Conservation (phyloP, 2,888 invertebrate species). For the Litoditis marina region DNA sequence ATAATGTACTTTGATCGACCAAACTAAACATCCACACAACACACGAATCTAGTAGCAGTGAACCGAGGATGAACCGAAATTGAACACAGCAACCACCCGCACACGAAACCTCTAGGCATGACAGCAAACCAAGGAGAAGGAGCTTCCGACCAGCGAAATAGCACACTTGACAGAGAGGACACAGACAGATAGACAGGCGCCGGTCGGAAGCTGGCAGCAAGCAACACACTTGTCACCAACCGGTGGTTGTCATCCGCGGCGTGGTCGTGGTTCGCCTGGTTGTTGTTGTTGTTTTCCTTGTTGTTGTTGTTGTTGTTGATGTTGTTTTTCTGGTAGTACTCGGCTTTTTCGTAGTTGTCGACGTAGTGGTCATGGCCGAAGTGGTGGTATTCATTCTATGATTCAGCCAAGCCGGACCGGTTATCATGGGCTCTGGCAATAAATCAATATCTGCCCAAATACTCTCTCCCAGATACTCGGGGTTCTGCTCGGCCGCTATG, state of each 20-base stretch:
- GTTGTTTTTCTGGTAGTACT: constrained; percentile 13
- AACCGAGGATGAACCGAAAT: too few relatives aligned
- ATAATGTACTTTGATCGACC: too few relatives aligned
- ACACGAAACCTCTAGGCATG: constrained; percentile 16
- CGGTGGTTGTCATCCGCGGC: constrained; percentile 11
- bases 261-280: constrained; percentile 22
- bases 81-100: constrained; percentile 15
- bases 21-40: too few relatives aligned
- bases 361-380: constrained; percentile 18
- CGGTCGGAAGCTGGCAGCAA: not conserved
- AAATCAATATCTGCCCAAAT: constrained; percentile 36
- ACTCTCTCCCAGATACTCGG: constrained; percentile 41
- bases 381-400: constrained; percentile 23
- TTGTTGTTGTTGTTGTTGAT: constrained; percentile 14
- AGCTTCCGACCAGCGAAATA: too few relatives aligned
- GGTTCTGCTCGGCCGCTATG: constrained; percentile 42
- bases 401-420: constrained; percentile 42
- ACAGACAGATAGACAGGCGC: not conserved
- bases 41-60: too few relatives aligned
- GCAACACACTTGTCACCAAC: not conserved
- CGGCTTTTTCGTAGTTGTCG: constrained; percentile 17
- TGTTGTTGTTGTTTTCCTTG: constrained; percentile 18
- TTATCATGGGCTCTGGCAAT: constrained; percentile 38
- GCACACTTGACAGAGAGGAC: too few relatives aligned
- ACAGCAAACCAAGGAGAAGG: too few relatives aligned